Base-by-base conservation (phyloP, 2,888 invertebrate species). In the Chaetogeoica ovagalla region DNA sequence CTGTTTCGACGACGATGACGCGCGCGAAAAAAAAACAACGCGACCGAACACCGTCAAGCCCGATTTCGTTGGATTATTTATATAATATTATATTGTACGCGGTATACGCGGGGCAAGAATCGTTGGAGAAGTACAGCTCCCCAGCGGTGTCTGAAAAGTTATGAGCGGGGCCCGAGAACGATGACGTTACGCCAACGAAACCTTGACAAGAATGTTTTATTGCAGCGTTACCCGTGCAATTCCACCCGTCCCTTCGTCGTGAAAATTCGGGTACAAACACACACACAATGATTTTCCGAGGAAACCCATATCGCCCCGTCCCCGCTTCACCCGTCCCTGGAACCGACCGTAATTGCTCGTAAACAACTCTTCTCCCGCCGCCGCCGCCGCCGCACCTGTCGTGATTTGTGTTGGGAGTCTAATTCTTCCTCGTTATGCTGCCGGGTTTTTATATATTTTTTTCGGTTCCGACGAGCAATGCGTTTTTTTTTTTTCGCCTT, bases 181-280 rank as follows among this genome's bases (percentile, higher is more conserved):
- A 79, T 79, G 79, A 79, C 69, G 62, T 63, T 62, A 23, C 39
- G 39, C 70, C 70, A 37, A 70, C 77, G n/a, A 48, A 62, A 70
- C 48, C 70, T 70, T 55, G 79, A 71, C 79, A 79, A 71, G 71
- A 57, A 79, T 79, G 79, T 71, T 79, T 79, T 79, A 79, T 79
- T 37, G 70, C 71, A 39, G 30, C 55, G 13, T 37, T 62, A 39
- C 21, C 55, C 52, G 37, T 21, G 17, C 21, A 19, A 13, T 71
- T 63, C 57, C 19, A 9, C 55, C 30, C 1, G 2, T 30, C 39
- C 55, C n/a, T 23, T 79, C 57, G 63, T 70, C 70, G 55, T 71
- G 23, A 63, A 77, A 43, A 63, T 19, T 39, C 57, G 48, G 11
- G 13, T 48, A 23, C 37, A 55, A 23, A 52, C 55, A 55, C 23